These are phyloP conservation scores for Parauchenoglanis punctatus DNA, from an alignment of 2,797 vertebrate genomes.

Conservation along the genomic window DNA sequence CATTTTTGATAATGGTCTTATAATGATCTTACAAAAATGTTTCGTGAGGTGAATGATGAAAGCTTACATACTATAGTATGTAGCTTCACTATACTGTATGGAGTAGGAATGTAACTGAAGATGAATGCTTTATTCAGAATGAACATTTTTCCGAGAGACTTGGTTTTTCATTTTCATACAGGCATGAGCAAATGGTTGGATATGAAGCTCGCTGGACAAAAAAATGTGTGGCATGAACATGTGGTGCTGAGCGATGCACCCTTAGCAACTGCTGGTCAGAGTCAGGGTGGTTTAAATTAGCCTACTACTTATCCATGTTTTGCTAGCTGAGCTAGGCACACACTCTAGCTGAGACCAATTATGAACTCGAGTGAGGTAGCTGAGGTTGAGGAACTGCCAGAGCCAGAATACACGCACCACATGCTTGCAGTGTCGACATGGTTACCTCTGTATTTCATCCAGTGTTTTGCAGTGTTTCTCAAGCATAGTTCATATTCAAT, in stretches of 20 bases:
- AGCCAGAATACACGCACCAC: neutral
- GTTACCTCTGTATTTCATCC: neutral
- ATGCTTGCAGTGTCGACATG: neutral
- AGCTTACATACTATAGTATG: neutral
- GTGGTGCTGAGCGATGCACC: no score
- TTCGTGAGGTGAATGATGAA: neutral
- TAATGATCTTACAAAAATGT: neutral
- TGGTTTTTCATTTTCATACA: neutral
- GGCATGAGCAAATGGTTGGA: neutral
- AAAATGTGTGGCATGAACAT: neutral
- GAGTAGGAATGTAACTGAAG: neutral
- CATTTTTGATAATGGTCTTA: neutral
- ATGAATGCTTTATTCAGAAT: neutral
- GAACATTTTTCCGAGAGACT: neutral
- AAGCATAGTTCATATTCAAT: conserved; percentile 10
- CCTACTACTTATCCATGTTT: neutral
- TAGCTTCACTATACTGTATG: neutral
- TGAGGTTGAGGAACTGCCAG: neutral
- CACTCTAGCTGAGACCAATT: neutral
- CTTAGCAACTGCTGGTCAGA: neutral
- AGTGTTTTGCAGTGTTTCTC: neutral
- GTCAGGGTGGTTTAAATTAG: neutral
- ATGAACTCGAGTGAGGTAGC: neutral
- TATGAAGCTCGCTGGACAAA: neutral
- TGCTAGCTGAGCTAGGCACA: neutral